Conservation (phyloP, 2,113 vertebrate species). For the Grallaria varia region DNA sequence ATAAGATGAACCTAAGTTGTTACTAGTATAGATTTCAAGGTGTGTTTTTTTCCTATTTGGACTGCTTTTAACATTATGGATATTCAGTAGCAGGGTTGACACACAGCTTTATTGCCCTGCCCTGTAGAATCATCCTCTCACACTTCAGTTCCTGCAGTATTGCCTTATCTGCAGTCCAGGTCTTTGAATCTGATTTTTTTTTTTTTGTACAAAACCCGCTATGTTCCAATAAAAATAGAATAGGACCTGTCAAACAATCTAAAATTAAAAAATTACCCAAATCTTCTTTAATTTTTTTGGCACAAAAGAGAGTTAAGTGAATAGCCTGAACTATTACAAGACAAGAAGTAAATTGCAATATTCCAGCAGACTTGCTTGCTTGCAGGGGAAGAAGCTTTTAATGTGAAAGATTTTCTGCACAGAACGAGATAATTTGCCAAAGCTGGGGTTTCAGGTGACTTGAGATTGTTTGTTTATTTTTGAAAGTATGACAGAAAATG, state of each 20-base stretch:
- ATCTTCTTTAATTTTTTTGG: background rate
- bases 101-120: background rate
- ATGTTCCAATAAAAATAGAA: background rate
- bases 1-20: background rate
- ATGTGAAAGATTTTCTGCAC: background rate
- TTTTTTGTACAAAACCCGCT: background rate
- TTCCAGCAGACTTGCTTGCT: background rate
- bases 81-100: background rate
- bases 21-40: background rate
- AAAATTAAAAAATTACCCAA: background rate
- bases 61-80: background rate
- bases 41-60: background rate
- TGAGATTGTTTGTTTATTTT: background rate
- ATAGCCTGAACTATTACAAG: background rate
- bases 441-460: background rate
- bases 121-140: background rate
- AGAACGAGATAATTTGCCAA: background rate
- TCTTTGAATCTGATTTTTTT: background rate
- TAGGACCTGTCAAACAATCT: rapidly evolving
- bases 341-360: background rate
- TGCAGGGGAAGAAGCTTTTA: background rate
- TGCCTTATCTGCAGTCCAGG: background rate
- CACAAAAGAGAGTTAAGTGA: background rate
- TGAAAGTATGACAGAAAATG: background rate
- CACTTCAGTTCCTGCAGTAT: background rate